These are phyloP conservation scores for Lepidurus arcticus DNA, from an alignment of 1,140 invertebrate genomes.

Conservation along the genomic window DNA sequence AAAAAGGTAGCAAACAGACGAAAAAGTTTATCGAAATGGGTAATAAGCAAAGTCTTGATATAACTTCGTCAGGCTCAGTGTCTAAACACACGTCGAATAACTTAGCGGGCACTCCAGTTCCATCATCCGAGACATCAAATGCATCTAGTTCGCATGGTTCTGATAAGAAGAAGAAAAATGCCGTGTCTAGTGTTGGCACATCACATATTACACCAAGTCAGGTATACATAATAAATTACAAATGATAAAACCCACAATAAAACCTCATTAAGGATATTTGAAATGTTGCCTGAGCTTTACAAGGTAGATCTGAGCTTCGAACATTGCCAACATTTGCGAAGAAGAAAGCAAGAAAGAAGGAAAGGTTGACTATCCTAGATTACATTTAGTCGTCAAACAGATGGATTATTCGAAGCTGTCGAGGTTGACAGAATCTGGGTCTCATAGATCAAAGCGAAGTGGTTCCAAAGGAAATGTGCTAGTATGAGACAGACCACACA, in stretches of 20 bases:
- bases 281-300: too few relatives aligned
- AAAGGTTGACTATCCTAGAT: too few relatives aligned
- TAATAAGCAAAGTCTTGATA: slow-evolving; percentile 19
- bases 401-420: too few relatives aligned
- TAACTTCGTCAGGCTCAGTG: background rate
- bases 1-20: background rate
- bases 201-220: background rate
- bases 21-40: background rate
- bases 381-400: too few relatives aligned
- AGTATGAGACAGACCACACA: too few relatives aligned
- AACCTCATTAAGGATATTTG: too few relatives aligned
- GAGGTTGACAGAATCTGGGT: too few relatives aligned
- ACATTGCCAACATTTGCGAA: too few relatives aligned
- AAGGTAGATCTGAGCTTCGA: too few relatives aligned
- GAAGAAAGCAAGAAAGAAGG: too few relatives aligned
- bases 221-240: background rate
- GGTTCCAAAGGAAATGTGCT: too few relatives aligned
- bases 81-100: background rate
- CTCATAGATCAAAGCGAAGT: too few relatives aligned
- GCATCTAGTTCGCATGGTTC: background rate
- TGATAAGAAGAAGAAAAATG: background rate
- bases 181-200: background rate
- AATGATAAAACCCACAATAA: background rate
- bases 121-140: background rate
- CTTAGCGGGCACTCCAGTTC: background rate